A percentile compares a stretch with the other conserved stretches of the same genome.
Conservation (phyloP, 2,888 invertebrate species). For the Hypselothyrea guttata region DNA sequence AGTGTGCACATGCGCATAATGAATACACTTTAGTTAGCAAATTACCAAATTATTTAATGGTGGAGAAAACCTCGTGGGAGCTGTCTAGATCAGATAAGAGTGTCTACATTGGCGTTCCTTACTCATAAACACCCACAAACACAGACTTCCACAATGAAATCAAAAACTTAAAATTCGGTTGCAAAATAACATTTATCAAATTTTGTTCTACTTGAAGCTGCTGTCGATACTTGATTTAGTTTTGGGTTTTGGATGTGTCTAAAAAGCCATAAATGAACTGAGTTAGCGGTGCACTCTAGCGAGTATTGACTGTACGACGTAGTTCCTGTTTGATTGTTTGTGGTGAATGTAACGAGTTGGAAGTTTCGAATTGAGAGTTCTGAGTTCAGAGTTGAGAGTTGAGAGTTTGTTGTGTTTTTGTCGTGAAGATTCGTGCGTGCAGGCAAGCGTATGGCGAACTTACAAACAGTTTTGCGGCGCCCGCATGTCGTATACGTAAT, state of each 20-base stretch:
- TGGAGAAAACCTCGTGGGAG: slow-evolving; percentile 1
- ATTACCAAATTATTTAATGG: slow-evolving; percentile 9
- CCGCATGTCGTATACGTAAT: slow-evolving; percentile 67
- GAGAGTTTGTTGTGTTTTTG: slow-evolving; percentile 18
- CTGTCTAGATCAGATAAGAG: slow-evolving; percentile 12
- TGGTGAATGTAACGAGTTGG: slow-evolving; percentile 6
- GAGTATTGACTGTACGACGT: slow-evolving; percentile 58
- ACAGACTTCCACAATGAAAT: slow-evolving; percentile 19
- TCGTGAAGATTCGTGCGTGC: slow-evolving; percentile 53
- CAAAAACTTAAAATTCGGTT: slow-evolving; percentile 31
- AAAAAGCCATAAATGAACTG: slow-evolving; percentile 68
- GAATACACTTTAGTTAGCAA: slow-evolving; percentile 32
- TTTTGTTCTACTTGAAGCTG: slow-evolving; percentile 58
- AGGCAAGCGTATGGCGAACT: slow-evolving; percentile 64
- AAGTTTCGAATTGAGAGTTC: too few species aligned
- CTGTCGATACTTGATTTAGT: slow-evolving; percentile 18
- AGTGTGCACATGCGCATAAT: neutral
- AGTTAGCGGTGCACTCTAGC: slow-evolving; percentile 61
- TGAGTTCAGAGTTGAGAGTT: too few species aligned
- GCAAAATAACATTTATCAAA: slow-evolving; percentile 55
- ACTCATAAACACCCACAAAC: slow-evolving; percentile 30
- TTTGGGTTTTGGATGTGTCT: slow-evolving; percentile 39
- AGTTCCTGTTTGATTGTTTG: slow-evolving; percentile 33
- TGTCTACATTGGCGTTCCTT: slow-evolving; percentile 29
- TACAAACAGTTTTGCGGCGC: slow-evolving; percentile 64